A percentile compares a stretch with the other conserved stretches of the same genome.
Conservation (phyloP, 2,888 invertebrate species). For the Drosophila hamatofila region DNA sequence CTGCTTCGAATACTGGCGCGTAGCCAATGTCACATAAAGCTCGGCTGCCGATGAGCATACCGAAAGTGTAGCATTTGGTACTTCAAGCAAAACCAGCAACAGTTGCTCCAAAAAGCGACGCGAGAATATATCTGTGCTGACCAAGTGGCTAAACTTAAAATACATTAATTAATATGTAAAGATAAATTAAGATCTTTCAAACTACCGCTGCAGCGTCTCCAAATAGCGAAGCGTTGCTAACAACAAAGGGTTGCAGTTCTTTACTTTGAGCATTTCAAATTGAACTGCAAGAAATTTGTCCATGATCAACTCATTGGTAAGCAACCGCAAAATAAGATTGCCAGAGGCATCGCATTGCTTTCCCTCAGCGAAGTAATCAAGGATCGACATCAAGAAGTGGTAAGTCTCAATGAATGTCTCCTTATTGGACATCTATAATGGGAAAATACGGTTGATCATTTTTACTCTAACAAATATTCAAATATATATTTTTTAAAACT, state of each 20-base stretch:
- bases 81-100: conserved; percentile 45
- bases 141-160: conserved; percentile 40
- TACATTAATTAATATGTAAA: neutral
- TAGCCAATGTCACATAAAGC: conserved; percentile 50
- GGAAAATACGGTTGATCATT: neutral
- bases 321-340: conserved; percentile 46
- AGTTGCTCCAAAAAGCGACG: conserved; percentile 57
- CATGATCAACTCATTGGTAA: conserved; percentile 60
- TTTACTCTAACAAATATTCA: neutral
- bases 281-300: conserved; percentile 50
- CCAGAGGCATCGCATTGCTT: conserved; percentile 30
- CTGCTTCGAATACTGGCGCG: conserved; percentile 43
- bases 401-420: conserved; percentile 37
- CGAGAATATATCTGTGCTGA: conserved; percentile 58
- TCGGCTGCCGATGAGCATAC: conserved; percentile 43
- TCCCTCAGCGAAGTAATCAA: conserved; percentile 37
- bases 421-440: conserved; percentile 39
- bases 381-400: conserved; percentile 41
- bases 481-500: neutral
- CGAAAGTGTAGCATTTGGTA: neutral
- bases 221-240: conserved; percentile 54
- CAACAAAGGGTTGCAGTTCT: conserved; percentile 31
- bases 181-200: neutral
- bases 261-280: conserved; percentile 36
- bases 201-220: conserved; percentile 50